Evolutionary conservation across 2,888 invertebrate species (phyloP).

Genomic region (Petrolisthes cinctipes): DNA sequence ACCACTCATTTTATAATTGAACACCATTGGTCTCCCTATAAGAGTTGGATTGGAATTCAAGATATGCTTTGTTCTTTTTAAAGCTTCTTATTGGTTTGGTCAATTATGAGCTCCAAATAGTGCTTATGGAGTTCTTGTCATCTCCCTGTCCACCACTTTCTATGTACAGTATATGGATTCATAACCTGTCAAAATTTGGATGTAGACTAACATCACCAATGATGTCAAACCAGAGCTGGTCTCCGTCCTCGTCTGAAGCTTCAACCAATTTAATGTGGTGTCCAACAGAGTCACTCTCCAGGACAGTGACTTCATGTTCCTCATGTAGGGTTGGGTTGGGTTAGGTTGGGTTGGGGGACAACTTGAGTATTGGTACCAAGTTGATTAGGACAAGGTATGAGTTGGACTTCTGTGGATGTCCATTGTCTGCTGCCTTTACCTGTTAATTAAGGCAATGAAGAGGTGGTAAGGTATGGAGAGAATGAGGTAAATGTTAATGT

Average conservation of each 20-base stretch:
- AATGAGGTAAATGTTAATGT: not conserved
- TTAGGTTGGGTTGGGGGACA: slow-evolving; percentile 75
- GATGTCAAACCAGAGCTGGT: slow-evolving; percentile 92
- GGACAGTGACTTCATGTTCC: slow-evolving; percentile 67
- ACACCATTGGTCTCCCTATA: too few relatives aligned
- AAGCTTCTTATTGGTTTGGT: too few relatives aligned
- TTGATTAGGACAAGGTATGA: slow-evolving; percentile 82
- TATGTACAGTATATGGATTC: too few relatives aligned
- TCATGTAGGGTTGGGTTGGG: slow-evolving; percentile 75
- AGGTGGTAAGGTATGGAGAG: not conserved
- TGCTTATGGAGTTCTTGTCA: too few relatives aligned
- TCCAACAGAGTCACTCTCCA: slow-evolving; percentile 81
- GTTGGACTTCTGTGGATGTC: slow-evolving; percentile 80
- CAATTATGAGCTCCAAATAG: too few relatives aligned
- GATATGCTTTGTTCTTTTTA: too few relatives aligned
- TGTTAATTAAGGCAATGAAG: slow-evolving; percentile 69
- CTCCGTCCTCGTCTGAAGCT: slow-evolving; percentile 87
- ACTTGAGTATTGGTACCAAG: slow-evolving; percentile 75
- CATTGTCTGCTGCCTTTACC: slow-evolving; percentile 87
- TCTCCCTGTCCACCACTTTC: too few relatives aligned
- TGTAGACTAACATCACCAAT: slow-evolving; percentile 69
- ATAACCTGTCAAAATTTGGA: too few relatives aligned
- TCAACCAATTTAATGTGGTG: slow-evolving; percentile 87
- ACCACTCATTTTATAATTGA: too few relatives aligned
- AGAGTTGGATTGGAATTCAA: too few relatives aligned